phyloP scores from a whole-genome alignment of 2,797 vertebrate genomes.

The Vultur gryphus region DNA sequence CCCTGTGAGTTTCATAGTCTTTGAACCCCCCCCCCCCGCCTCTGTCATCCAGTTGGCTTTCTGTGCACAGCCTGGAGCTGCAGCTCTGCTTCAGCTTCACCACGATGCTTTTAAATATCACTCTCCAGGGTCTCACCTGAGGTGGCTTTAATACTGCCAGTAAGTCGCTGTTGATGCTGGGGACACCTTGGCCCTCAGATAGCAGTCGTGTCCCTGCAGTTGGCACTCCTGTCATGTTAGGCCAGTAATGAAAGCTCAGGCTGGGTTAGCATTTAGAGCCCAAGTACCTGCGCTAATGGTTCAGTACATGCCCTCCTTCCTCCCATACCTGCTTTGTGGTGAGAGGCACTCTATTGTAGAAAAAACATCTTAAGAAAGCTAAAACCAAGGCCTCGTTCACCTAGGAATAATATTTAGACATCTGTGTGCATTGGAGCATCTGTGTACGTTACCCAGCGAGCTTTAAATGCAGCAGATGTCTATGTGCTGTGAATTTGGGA shows the following conservation, averaged over 20 bases:
- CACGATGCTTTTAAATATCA: neutral
- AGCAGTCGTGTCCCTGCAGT: neutral
- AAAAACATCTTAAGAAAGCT: neutral
- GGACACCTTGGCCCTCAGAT: neutral
- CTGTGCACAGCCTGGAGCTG: neutral
- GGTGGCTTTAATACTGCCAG: neutral
- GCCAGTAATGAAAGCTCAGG: neutral
- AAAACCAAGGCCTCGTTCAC: neutral
- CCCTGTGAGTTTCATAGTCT: neutral
- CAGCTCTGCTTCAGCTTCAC: neutral
- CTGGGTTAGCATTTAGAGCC: neutral
- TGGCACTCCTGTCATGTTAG: neutral
- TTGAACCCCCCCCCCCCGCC: neutral
- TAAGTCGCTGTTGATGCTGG: neutral
- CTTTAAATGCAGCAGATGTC: neutral
- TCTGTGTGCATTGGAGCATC: neutral
- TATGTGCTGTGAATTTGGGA: neutral
- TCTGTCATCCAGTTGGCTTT: neutral
- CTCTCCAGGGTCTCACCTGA: neutral
- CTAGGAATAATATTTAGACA: neutral
- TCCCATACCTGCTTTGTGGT: neutral
- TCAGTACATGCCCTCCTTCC: neutral
- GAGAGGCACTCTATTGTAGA: neutral
- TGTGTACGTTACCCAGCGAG: accelerated
- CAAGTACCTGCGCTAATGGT: neutral